Percentiles rank a stretch among this genome's conserved stretches.
These are phyloP conservation scores for Tokudaia muenninki DNA, from an alignment of 2,797 vertebrate genomes.

Conservation along the genomic window DNA sequence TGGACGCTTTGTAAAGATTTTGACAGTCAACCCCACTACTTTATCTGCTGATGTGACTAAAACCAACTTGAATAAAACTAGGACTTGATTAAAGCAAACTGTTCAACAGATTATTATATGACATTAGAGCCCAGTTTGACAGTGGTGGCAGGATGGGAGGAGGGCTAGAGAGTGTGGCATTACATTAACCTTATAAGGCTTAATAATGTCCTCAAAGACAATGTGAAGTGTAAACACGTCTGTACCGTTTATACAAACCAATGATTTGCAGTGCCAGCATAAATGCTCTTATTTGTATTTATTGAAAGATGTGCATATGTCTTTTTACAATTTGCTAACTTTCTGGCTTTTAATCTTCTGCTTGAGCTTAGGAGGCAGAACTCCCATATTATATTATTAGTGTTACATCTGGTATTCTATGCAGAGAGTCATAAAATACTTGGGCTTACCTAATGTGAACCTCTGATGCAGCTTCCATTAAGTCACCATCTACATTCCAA, in stretches of 20 bases:
- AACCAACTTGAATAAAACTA: neutral
- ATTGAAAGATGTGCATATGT: constrained; percentile 14
- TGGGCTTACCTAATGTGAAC: constrained; percentile 91
- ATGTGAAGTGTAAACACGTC: neutral
- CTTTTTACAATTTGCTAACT: constrained; percentile 21
- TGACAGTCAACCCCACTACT: neutral
- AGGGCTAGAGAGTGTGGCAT: neutral
- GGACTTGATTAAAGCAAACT: neutral
- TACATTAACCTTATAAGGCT: neutral
- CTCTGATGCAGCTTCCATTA: constrained; percentile 92
- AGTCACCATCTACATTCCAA: constrained; percentile 97
- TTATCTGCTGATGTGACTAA: neutral
- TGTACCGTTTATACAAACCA: neutral
- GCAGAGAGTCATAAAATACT: neutral
- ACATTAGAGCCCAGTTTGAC: neutral
- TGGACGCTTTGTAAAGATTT: constrained; percentile 11
- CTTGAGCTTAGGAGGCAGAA: neutral
- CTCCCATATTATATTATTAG: neutral
- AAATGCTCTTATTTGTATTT: constrained; percentile 33
- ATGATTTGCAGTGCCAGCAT: neutral
- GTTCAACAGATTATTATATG: neutral
- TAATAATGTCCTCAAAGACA: constrained; percentile 14
- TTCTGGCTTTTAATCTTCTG: neutral
- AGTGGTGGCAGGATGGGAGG: neutral
- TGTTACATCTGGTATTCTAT: neutral